Evolutionary conservation across 2,888 invertebrate species (phyloP).

Genomic region (Julus scanicus): DNA sequence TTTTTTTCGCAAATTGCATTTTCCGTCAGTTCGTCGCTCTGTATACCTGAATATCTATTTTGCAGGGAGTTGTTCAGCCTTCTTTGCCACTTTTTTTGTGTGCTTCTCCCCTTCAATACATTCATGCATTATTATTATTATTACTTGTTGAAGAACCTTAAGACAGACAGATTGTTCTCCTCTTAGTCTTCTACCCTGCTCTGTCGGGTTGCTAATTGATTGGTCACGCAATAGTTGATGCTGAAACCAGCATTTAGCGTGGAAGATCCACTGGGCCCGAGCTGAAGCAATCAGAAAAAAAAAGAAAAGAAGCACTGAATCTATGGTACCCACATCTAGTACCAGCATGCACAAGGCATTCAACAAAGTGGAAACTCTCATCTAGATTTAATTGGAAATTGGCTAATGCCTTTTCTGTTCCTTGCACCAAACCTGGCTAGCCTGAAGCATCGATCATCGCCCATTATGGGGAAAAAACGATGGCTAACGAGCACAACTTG

Average conservation of each 20-base stretch:
- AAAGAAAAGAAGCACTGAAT: neutral
- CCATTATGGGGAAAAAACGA: constrained; percentile 18
- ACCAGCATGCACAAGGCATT: neutral
- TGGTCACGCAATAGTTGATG: constrained; percentile 35
- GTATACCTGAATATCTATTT: constrained; percentile 18
- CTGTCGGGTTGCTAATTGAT: constrained; percentile 31
- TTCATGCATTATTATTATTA: constrained; percentile 12
- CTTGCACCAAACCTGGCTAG: neutral
- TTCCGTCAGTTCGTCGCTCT: neutral
- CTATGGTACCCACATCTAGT: constrained; percentile 36
- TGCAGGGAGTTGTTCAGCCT: constrained; percentile 17
- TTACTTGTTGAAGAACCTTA: constrained; percentile 36
- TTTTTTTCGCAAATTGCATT: neutral
- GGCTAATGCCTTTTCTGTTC: constrained; percentile 23
- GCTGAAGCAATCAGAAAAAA: neutral
- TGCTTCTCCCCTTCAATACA: neutral
- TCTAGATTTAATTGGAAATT: constrained; percentile 40
- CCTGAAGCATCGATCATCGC: constrained; percentile 39
- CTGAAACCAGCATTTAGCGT: constrained; percentile 30
- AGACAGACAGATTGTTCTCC: constrained; percentile 37
- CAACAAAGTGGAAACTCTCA: constrained; percentile 40
- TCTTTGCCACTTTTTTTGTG: neutral
- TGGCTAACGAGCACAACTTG: neutral
- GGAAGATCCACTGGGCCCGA: neutral
- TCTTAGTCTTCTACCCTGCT: neutral